These are phyloP conservation scores for Stegodyphus dumicola DNA, from an alignment of 1,140 invertebrate species.

Conservation along the genomic window DNA sequence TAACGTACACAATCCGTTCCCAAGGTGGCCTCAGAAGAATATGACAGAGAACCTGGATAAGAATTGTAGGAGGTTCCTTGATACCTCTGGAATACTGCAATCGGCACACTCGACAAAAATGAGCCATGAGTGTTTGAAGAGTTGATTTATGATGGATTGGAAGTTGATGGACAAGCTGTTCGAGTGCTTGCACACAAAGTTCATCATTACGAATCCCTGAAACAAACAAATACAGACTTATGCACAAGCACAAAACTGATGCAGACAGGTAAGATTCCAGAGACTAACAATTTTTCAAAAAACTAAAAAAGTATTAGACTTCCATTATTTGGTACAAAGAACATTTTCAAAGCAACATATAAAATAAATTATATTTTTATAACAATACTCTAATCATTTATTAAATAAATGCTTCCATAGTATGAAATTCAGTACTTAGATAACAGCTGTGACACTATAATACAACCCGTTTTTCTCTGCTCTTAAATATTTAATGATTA, in stretches of 20 bases:
- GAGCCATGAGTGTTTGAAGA: slow-evolving; percentile 77
- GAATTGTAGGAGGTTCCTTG: slow-evolving; percentile 77
- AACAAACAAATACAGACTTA: slow-evolving; percentile 5
- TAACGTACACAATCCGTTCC: slow-evolving; percentile 81
- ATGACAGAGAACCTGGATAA: slow-evolving; percentile 81
- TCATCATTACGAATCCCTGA: slow-evolving; percentile 74
- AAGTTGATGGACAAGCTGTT: slow-evolving; percentile 74
- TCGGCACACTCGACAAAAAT: slow-evolving; percentile 80
- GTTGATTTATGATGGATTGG: slow-evolving; percentile 77
- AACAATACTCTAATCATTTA: too few species aligned
- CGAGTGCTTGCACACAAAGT: slow-evolving; percentile 72
- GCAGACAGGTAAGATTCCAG: neutral
- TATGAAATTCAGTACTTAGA: too few species aligned
- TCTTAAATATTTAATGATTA: too few species aligned
- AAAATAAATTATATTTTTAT: too few species aligned
- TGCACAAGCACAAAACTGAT: neutral
- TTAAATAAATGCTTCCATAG: too few species aligned
- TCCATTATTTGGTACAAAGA: neutral
- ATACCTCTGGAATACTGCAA: slow-evolving; percentile 75
- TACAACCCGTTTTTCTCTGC: too few species aligned
- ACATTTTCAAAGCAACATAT: too few species aligned
- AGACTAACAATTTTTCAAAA: neutral
- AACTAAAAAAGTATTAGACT: neutral
- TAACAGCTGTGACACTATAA: too few species aligned
- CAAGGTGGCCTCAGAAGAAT: slow-evolving; percentile 81